These are phyloP conservation scores for Lithobates sylvaticus DNA, from an alignment of 2,797 vertebrate species.

Conservation along the genomic window DNA sequence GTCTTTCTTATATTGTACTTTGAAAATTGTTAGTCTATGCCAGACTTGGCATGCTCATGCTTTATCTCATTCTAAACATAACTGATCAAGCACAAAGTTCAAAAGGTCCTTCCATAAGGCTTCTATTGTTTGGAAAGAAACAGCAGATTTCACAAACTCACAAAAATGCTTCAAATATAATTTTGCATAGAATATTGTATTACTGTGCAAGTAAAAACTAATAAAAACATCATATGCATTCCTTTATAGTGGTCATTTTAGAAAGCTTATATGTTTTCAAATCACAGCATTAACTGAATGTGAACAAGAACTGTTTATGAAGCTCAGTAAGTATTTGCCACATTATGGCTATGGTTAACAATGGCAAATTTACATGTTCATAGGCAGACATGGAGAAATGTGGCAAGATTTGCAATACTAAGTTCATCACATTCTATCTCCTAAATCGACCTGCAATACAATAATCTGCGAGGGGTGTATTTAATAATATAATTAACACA, in stretches of 20 bases:
- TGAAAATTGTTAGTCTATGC: neutral
- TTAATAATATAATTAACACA: no score
- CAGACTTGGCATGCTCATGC: conserved; percentile 7
- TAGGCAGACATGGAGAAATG: no score
- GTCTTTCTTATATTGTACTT: conserved; percentile 16
- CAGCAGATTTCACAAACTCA: neutral
- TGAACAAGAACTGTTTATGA: neutral
- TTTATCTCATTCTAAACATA: conserved; percentile 21
- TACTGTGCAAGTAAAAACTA: neutral
- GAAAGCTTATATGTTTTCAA: neutral
- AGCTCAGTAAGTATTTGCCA: no score
- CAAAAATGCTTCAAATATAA: neutral
- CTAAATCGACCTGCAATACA: no score
- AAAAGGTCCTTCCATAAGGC: conserved; percentile 5
- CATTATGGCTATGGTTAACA: no score
- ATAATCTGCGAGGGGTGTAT: no score
- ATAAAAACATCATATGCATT: neutral
- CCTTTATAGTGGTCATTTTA: neutral
- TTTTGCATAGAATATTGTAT: neutral
- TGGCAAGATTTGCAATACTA: no score
- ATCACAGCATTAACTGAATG: neutral
- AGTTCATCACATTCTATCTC: no score
- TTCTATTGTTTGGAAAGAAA: neutral
- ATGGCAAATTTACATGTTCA: no score
- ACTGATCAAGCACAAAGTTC: conserved; percentile 14